phyloP scores from a whole-genome alignment of 2,113 vertebrate species.

The Lepus timidus region DNA sequence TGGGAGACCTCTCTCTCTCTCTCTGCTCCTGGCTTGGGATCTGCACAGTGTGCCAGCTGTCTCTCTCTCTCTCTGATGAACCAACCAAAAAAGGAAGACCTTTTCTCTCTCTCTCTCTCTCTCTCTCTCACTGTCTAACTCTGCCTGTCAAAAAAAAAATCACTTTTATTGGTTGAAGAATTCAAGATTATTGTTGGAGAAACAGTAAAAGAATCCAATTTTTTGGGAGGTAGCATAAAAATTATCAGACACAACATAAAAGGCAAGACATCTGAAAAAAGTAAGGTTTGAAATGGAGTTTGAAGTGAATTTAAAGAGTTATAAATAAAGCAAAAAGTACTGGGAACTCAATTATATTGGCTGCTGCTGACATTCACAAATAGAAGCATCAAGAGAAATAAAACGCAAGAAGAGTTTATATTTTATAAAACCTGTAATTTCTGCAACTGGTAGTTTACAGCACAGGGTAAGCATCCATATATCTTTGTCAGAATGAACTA shows the following conservation, averaged over 20 bases:
- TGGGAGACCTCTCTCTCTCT: too few relatives aligned
- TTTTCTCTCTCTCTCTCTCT: too few relatives aligned
- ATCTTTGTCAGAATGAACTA: background rate
- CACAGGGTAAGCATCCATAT: background rate
- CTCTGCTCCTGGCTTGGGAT: too few relatives aligned
- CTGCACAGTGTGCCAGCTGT: too few relatives aligned
- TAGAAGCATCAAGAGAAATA: background rate
- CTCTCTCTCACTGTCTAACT: too few relatives aligned
- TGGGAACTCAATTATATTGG: background rate
- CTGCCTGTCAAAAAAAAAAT: too few relatives aligned
- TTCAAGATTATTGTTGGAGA: background rate
- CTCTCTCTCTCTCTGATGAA: too few relatives aligned
- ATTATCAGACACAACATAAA: background rate
- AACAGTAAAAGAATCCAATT: background rate
- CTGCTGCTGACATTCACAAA: background rate
- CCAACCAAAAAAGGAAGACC: too few relatives aligned
- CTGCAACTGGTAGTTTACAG: background rate
- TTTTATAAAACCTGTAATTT: background rate
- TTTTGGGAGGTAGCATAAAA: background rate
- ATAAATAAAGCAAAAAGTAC: background rate
- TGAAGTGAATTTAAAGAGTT: constrained; percentile 5
- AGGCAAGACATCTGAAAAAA: background rate
- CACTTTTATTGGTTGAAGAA: background rate
- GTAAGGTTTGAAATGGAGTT: background rate
- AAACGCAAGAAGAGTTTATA: background rate